Evolutionary conservation across 2,113 vertebrate species (phyloP).

Genomic region (Saccopteryx bilineata): DNA sequence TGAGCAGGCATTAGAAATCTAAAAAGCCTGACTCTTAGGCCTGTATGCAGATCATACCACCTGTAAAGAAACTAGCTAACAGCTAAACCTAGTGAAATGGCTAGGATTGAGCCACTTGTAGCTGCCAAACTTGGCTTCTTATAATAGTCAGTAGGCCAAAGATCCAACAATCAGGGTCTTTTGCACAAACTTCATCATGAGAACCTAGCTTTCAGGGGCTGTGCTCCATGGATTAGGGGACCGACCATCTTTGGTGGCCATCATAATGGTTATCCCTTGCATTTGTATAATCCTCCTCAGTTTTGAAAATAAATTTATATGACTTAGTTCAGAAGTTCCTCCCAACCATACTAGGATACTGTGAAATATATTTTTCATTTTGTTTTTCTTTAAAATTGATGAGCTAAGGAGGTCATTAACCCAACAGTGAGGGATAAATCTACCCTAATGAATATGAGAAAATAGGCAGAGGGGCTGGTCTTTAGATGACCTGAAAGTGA

Average conservation of each 20-base stretch:
- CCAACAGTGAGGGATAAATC: not conserved
- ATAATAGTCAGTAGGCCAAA: slow-evolving; percentile 10
- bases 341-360: not conserved
- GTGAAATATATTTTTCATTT: not conserved
- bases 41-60: slow-evolving; percentile 11
- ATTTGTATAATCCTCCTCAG: not conserved
- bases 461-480: not conserved
- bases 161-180: slow-evolving; percentile 37
- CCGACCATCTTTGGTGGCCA: not conserved
- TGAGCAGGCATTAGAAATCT: not conserved
- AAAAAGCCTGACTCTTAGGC: not conserved
- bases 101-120: not conserved
- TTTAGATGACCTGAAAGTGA: not conserved
- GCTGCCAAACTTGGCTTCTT: slow-evolving; percentile 59
- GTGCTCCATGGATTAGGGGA: not conserved
- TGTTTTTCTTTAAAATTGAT: not conserved
- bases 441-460: not conserved
- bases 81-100: slow-evolving; percentile 63
- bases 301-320: slow-evolving; percentile 29
- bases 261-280: not conserved
- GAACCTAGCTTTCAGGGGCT: not conserved
- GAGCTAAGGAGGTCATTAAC: not conserved
- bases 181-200: not conserved
- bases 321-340: slow-evolving; percentile 48
- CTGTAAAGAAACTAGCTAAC: slow-evolving; percentile 49